A percentile compares a stretch with the other conserved stretches of the same genome.
These are phyloP conservation scores for Melieria omissa DNA, from an alignment of 2,888 invertebrate species.

Conservation along the genomic window DNA sequence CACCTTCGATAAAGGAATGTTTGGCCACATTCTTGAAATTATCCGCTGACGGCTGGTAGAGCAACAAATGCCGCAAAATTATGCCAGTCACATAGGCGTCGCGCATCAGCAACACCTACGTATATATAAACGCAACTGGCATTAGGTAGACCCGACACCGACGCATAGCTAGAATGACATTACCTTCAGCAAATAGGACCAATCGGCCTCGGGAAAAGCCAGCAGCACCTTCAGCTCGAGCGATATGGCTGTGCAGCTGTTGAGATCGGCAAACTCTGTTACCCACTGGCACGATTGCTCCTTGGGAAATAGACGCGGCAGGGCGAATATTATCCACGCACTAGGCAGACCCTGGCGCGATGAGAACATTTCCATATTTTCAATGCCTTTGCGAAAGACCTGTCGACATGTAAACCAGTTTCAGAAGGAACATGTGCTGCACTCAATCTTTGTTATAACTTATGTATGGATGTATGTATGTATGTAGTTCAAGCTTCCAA, in stretches of 20 bases:
- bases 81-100: slow-evolving; percentile 74
- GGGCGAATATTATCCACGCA: slow-evolving; percentile 78
- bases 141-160: background rate
- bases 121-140: background rate
- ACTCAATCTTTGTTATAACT: too few relatives aligned
- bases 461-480: background rate
- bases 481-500: background rate
- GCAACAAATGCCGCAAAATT: slow-evolving; percentile 70
- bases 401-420: slow-evolving; percentile 45
- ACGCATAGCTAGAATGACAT: background rate
- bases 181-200: slow-evolving; percentile 81
- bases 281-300: slow-evolving; percentile 65
- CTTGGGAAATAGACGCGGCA: slow-evolving; percentile 72
- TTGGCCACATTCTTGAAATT: slow-evolving; percentile 63
- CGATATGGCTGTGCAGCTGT: slow-evolving; percentile 73
- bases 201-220: slow-evolving; percentile 82
- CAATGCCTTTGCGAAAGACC: slow-evolving; percentile 71
- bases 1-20: slow-evolving; percentile 63
- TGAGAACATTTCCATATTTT: slow-evolving; percentile 70
- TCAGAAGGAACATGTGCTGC: slow-evolving; percentile 5
- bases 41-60: slow-evolving; percentile 67
- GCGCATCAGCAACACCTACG: slow-evolving; percentile 77
- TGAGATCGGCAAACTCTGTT: slow-evolving; percentile 68
- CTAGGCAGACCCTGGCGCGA: slow-evolving; percentile 70
- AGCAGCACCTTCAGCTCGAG: slow-evolving; percentile 78